These are phyloP conservation scores for Scytalopus superciliaris DNA, from an alignment of 2,113 vertebrate genomes.

Conservation along the genomic window DNA sequence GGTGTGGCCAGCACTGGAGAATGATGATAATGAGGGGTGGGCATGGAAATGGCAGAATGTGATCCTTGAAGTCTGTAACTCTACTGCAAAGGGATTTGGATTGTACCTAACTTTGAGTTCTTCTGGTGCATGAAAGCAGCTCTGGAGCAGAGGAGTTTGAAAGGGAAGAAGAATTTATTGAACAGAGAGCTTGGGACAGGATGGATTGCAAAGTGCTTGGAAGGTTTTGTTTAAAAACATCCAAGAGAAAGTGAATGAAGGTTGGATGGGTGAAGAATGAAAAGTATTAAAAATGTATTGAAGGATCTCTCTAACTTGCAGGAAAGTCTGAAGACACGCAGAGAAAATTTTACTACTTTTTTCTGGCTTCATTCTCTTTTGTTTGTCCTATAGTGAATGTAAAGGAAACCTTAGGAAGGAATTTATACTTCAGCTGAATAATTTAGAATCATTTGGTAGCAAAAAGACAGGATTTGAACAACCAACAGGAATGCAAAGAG, in stretches of 20 bases:
- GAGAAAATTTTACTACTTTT: neutral
- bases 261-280: neutral
- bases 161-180: neutral
- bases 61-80: neutral
- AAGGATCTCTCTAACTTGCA: neutral
- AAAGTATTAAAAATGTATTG: neutral
- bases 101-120: neutral
- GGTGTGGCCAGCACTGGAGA: neutral
- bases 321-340: neutral
- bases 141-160: neutral
- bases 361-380: neutral
- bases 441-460: neutral
- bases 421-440: neutral
- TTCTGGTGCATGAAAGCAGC: neutral
- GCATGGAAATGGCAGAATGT: neutral
- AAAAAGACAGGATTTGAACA: neutral
- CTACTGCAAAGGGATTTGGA: neutral
- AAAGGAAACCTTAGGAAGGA: neutral
- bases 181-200: neutral
- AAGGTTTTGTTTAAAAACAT: neutral
- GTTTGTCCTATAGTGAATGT: neutral
- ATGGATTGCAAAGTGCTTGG: neutral
- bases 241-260: neutral
- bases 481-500: neutral
- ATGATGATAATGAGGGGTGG: rapidly evolving